Base-by-base conservation (phyloP, 1,140 invertebrate genomes). In the Leptoteleia sp. region DNA sequence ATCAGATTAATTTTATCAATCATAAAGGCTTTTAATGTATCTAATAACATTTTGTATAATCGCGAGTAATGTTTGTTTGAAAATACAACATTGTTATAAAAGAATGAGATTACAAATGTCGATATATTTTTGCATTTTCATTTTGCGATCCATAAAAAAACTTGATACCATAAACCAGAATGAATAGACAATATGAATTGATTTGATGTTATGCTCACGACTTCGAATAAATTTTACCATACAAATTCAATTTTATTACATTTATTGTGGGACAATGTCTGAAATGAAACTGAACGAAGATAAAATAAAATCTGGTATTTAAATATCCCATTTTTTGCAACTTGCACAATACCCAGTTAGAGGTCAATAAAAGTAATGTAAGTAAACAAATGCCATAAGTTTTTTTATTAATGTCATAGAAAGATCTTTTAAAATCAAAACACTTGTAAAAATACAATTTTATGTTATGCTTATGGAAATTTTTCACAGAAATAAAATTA, bases 251-350 rank as follows among this genome's bases (percentile, higher is more conserved):
- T 54, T 54, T 62, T 55, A 55, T 47, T 37, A 43, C 67, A 62
- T 47, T 62, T 62, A 72, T 47, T 71, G 61, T 50, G 64, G 48
- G 64, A 72, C 68, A 72, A 72, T 72, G 31, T 40, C 57, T 1
- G 15, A 22, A 47, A 73, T 73, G 57, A 57, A 57, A 40, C 12
- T 37, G 7, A 19, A 31, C 40, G 16, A 31, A 33, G 54, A 70
- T 59, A 50, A 52, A 59, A 35, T n/a, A 33, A 70, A 59, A 52
- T 22, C 35, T 33, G 9, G 40, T 9, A 27, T 22, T 42, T 22
- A 33, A 25, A 64, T 52, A 52, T 50, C 47, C 12, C 6, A 12
- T 16, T 5, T 16, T 13, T 8, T 16, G 5, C 22, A 16, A 31
- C 12, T 15, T 16, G 22, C 43, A 22, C 17, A 33, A 13, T 29